A percentile compares a stretch with the other conserved stretches of the same genome.
Evolutionary conservation across 2,888 invertebrate genomes (phyloP).

Genomic region (Chloroclysta siterata): DNA sequence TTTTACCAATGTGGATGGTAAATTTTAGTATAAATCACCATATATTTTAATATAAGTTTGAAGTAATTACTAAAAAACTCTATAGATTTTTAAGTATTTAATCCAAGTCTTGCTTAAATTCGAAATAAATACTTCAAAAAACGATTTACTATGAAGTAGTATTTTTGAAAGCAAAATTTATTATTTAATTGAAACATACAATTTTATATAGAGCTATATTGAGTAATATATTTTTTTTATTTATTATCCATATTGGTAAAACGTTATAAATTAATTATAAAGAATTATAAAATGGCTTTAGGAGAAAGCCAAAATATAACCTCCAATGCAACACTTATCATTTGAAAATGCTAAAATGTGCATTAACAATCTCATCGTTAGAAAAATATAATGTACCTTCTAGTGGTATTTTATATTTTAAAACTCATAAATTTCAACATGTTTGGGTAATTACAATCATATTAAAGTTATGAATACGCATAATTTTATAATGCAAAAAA

Average conservation of each 20-base stretch:
- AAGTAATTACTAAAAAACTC: no score
- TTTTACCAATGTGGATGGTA: slow-evolving; percentile 65
- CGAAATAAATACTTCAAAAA: no score
- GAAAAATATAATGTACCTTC: neutral
- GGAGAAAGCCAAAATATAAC: slow-evolving; percentile 77
- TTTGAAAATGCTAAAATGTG: slow-evolving; percentile 8
- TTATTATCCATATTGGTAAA: slow-evolving; percentile 66
- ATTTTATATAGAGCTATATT: neutral
- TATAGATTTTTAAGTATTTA: no score
- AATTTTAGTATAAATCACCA: no score
- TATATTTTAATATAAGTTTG: no score
- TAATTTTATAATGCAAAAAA: no score
- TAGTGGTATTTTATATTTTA: no score
- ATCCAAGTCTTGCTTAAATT: no score
- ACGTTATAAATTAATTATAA: slow-evolving; percentile 66
- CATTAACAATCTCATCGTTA: slow-evolving; percentile 29
- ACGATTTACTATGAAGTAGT: neutral
- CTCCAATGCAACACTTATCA: slow-evolving; percentile 53
- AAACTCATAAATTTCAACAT: no score
- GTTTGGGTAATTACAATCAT: no score
- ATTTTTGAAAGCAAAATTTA: neutral
- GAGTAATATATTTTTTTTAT: slow-evolving; percentile 11
- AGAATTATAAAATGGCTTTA: slow-evolving; percentile 81
- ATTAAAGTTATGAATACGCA: no score
- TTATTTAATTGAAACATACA: neutral